Evolutionary conservation across 2,113 vertebrate species (phyloP).

Genomic region (Onychorhynchus coronatus): DNA sequence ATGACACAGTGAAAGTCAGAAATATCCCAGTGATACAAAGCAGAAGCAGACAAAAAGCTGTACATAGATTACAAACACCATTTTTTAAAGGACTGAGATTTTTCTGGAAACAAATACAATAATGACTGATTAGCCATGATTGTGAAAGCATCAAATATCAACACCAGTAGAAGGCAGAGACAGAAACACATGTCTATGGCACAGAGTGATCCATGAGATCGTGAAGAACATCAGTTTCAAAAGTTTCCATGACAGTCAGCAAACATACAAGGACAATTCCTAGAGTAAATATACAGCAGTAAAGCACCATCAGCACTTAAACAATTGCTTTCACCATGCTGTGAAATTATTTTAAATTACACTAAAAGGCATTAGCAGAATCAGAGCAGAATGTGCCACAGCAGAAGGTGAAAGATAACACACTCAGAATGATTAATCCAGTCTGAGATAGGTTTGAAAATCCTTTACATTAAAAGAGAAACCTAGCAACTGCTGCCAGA

Average conservation of each 20-base stretch:
- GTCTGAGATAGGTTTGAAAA: neutral
- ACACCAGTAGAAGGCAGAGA: neutral
- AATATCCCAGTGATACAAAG: neutral
- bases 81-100: neutral
- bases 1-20: neutral
- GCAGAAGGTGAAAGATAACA: conserved; percentile 23
- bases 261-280: neutral
- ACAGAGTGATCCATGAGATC: neutral
- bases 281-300: neutral
- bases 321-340: neutral
- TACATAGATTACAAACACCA: neutral
- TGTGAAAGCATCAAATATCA: neutral
- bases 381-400: neutral
- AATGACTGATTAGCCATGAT: neutral
- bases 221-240: neutral
- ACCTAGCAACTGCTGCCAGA: neutral
- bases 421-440: conserved; percentile 22
- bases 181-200: neutral
- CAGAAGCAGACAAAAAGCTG: neutral
- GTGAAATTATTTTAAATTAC: neutral
- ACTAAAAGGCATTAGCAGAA: conserved; percentile 26
- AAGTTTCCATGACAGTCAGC: conserved; percentile 12
- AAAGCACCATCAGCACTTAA: conserved; percentile 3
- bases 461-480: neutral
- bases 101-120: neutral